Percentiles rank a stretch among this genome's conserved stretches.
phyloP scores from a whole-genome alignment of 2,113 vertebrate genomes.

The Lophotis ruficrista region DNA sequence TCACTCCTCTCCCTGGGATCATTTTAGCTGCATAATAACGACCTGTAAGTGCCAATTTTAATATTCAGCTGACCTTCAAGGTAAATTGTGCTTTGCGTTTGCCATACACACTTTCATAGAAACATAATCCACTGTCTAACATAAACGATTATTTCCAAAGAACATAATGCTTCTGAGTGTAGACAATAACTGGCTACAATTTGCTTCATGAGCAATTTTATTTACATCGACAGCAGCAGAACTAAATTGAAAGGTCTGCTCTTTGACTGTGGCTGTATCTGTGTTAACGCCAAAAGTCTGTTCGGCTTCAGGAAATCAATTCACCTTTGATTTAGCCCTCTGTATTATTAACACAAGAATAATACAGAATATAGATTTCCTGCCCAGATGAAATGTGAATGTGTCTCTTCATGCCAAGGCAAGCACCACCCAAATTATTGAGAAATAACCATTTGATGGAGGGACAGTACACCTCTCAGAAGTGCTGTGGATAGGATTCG shows the following conservation, averaged over 20 bases:
- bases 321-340: slow-evolving; percentile 66
- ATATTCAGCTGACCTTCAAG: slow-evolving; percentile 67
- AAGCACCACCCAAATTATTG: slow-evolving; percentile 51
- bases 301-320: slow-evolving; percentile 72
- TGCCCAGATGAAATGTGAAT: slow-evolving; percentile 41
- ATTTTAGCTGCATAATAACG: slow-evolving; percentile 22
- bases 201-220: slow-evolving; percentile 74
- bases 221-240: slow-evolving; percentile 61
- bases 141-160: slow-evolving; percentile 64
- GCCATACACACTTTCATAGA: slow-evolving; percentile 42
- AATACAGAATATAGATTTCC: slow-evolving; percentile 68
- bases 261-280: slow-evolving; percentile 46
- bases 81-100: slow-evolving; percentile 62
- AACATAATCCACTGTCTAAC: slow-evolving; percentile 45
- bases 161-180: slow-evolving; percentile 56
- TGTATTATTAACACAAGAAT: slow-evolving; percentile 72
- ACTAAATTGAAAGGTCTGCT: slow-evolving; percentile 69
- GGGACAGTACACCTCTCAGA: not conserved
- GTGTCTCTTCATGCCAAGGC: slow-evolving; percentile 9
- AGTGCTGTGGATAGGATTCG: not conserved
- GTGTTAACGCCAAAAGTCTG: slow-evolving; percentile 48
- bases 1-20: not conserved
- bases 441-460: not conserved
- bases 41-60: slow-evolving; percentile 16
- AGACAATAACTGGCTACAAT: slow-evolving; percentile 64